Percentiles rank a stretch among this genome's conserved stretches.
Evolutionary conservation across 2,113 vertebrate species (phyloP).

Genomic region (Rattus norvegicus): GRCr8 NC_086036.1:45191001-45191500

Average conservation of each 20-base stretch:
- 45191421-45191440: constrained; percentile 33
- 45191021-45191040: constrained; percentile 61
- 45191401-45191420: not conserved
- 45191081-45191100: constrained; percentile 9
- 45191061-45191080: constrained; percentile 16
- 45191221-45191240: not conserved
- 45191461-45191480: not conserved
- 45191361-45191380: not conserved
- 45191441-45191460: constrained; percentile 21
- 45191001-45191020: no score
- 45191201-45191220: not conserved
- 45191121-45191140: not conserved
- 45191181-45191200: not conserved
- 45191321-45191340: not conserved
- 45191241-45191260: constrained; percentile 35
- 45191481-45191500: no score
- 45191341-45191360: not conserved
- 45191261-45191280: not conserved
- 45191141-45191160: not conserved
- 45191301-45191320: not conserved
- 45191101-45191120: not conserved
- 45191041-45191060: constrained; percentile 7
- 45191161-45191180: not conserved
- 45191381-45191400: not conserved
- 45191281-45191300: not conserved